Percentiles rank a stretch among this genome's conserved stretches.
Conservation (phyloP, 2,797 vertebrate genomes). For the Pseudopleuronectes americanus region DNA sequence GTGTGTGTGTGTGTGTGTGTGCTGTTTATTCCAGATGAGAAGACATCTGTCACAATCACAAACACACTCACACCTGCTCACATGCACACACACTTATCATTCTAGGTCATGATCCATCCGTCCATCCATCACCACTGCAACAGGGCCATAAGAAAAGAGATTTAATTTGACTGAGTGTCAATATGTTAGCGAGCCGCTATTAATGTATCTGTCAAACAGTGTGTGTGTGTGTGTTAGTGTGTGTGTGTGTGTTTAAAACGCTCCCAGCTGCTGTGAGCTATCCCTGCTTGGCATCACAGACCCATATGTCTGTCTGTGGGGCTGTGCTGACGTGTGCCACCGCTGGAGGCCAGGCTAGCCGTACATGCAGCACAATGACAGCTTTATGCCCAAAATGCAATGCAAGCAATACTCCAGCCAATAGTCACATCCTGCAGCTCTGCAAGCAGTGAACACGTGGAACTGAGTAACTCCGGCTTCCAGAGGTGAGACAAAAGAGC, state of each 20-base stretch:
- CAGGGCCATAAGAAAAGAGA: constrained; percentile 30
- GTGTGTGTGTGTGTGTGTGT: not conserved
- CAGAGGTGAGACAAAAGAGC: constrained; percentile 24
- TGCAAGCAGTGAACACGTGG: constrained; percentile 14
- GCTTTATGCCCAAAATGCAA: constrained; percentile 63
- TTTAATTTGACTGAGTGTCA: constrained; percentile 35
- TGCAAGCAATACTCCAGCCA: constrained; percentile 35
- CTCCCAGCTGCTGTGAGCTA: constrained; percentile 58
- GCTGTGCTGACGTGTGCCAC: constrained; percentile 59
- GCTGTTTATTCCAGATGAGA: constrained; percentile 41
- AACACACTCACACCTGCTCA: constrained; percentile 13
- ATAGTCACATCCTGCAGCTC: constrained; percentile 57
- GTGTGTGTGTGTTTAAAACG: constrained; percentile 19
- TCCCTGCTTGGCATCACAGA: constrained; percentile 60
- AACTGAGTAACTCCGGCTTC: constrained; percentile 4
- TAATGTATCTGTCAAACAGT: constrained; percentile 19
- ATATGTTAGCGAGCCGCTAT: constrained; percentile 12
- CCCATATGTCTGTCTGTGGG: constrained; percentile 68
- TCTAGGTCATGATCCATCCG: constrained; percentile 41
- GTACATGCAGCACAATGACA: constrained; percentile 63
- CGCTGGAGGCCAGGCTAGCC: constrained; percentile 56
- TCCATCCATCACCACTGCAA: constrained; percentile 35
- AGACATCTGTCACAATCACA: constrained; percentile 23
- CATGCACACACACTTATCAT: constrained; percentile 29
- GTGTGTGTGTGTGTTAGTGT: constrained; percentile 23